Conservation (phyloP, 2,797 vertebrate species). For the Momotus momota region DNA sequence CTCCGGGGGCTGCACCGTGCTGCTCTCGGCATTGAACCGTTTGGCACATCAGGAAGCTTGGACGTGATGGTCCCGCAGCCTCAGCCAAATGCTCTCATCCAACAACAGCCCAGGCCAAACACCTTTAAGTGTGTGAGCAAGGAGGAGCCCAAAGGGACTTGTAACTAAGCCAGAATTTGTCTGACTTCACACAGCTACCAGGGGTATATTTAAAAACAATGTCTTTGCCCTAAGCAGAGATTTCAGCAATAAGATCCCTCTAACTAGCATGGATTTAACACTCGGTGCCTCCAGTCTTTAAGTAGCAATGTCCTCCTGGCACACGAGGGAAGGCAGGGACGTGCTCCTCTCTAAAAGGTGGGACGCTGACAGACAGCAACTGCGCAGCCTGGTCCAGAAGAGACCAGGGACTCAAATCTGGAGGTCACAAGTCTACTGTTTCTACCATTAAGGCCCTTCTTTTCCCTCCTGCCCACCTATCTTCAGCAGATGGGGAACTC, state of each 20-base stretch:
- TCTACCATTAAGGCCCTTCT: not conserved
- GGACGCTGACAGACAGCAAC: not conserved
- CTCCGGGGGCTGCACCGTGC: not conserved
- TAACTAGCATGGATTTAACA: not conserved
- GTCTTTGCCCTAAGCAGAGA: not conserved
- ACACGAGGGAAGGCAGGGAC: rapidly evolving
- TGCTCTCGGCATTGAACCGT: not conserved
- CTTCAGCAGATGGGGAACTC: not conserved
- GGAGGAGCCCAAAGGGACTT: not conserved
- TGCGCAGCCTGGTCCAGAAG: not conserved
- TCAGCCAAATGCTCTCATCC: not conserved
- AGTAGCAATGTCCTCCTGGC: not conserved
- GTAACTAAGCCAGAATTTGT: not conserved
- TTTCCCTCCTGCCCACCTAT: not conserved
- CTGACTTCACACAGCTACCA: not conserved
- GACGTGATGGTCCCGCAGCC: not conserved
- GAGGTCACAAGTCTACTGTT: not conserved
- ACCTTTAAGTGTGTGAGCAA: rapidly evolving
- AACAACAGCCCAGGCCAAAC: not conserved
- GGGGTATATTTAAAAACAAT: not conserved
- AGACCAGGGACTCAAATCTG: not conserved
- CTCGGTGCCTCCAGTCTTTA: not conserved
- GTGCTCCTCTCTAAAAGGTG: not conserved
- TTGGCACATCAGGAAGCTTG: rapidly evolving
- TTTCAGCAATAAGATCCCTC: not conserved